phyloP scores from a whole-genome alignment of 2,797 vertebrate species.

The Tauraco hartlaubi region DNA sequence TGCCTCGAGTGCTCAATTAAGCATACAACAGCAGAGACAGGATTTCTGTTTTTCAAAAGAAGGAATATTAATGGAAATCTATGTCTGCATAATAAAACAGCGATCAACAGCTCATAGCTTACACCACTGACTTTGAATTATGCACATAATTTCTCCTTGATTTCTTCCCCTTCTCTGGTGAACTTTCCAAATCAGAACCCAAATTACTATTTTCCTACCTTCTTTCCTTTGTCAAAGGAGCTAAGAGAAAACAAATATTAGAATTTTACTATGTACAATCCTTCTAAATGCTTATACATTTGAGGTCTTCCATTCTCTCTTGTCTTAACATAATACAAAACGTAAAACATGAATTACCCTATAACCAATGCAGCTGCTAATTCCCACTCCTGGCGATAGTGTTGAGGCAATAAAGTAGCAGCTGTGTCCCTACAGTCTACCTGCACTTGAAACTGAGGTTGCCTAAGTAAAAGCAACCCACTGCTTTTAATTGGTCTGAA shows the following conservation, averaged over 20 bases:
- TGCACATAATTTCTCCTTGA: neutral
- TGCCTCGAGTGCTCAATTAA: constrained; percentile 21
- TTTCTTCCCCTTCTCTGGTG: neutral
- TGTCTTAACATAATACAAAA: neutral
- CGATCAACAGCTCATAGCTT: neutral
- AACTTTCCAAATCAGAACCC: neutral
- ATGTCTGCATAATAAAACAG: neutral
- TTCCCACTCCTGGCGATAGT: neutral
- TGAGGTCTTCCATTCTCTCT: neutral
- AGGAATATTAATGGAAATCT: constrained; percentile 28
- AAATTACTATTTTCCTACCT: neutral
- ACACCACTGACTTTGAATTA: neutral
- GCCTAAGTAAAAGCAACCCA: neutral
- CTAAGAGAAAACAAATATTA: neutral
- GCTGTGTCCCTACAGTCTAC: neutral
- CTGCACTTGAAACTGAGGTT: neutral
- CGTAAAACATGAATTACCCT: neutral
- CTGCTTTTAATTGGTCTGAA: neutral
- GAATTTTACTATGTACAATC: neutral
- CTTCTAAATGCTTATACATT: neutral
- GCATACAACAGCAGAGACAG: neutral
- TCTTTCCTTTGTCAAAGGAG: neutral
- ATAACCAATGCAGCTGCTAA: neutral
- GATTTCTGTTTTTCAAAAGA: constrained; percentile 29
- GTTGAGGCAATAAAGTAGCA: neutral